A percentile compares a stretch with the other conserved stretches of the same genome.
Evolutionary conservation across 2,113 vertebrate genomes (phyloP).

Genomic region (Anoura caudifer): DNA sequence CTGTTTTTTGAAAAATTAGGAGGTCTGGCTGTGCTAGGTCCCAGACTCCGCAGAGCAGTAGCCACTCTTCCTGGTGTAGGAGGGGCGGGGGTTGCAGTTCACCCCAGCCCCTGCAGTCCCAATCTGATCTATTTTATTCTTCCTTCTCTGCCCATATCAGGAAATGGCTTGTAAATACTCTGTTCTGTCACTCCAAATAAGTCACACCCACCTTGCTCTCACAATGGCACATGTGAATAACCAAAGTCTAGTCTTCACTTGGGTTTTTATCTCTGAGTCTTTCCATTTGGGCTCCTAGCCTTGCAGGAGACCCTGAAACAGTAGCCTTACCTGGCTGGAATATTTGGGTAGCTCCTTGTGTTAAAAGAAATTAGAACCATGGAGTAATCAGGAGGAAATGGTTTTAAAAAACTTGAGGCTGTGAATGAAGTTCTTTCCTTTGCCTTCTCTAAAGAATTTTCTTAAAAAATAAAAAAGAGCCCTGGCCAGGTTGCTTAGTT

Average conservation of each 20-base stretch:
- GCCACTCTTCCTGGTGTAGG: not conserved
- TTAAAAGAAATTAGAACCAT: not conserved
- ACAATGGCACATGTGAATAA: not conserved
- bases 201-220: not conserved
- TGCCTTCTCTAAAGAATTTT: constrained; percentile 3
- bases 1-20: not conserved
- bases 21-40: not conserved
- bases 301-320: not conserved
- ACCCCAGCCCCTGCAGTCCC: not conserved
- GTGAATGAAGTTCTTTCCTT: not conserved
- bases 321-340: not conserved
- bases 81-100: not conserved
- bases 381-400: not conserved
- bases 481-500: too few relatives aligned
- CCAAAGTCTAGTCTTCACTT: not conserved
- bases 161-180: not conserved
- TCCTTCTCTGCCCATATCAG: not conserved
- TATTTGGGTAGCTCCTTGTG: not conserved
- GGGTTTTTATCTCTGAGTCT: not conserved
- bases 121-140: not conserved
- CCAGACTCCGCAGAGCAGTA: not conserved
- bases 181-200: not conserved
- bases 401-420: not conserved
- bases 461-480: not conserved
- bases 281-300: not conserved